Evolutionary conservation across 2,113 vertebrate genomes (phyloP).

Genomic region (Otus sunia): DNA sequence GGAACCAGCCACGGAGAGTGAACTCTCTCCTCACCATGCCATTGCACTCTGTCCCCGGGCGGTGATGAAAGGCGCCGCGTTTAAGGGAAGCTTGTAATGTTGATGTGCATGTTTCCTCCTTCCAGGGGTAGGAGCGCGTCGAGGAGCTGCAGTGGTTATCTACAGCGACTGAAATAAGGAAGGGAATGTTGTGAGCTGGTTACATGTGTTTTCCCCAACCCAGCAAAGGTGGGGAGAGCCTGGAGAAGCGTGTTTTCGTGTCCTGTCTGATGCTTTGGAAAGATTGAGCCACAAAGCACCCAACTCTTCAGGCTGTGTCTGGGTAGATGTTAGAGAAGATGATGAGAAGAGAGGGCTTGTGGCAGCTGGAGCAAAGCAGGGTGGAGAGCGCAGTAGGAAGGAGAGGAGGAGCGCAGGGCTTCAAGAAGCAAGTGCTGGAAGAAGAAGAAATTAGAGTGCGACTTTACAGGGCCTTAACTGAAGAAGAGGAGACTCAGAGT

Average conservation of each 20-base stretch:
- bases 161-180: not conserved
- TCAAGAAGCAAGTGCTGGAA: not conserved
- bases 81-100: not conserved
- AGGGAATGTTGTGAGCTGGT: not conserved
- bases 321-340: too few species aligned
- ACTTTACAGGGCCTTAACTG: not conserved
- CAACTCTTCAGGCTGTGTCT: not conserved
- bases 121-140: not conserved
- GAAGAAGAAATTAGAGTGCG: not conserved
- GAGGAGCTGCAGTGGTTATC: not conserved
- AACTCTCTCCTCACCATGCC: not conserved
- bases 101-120: not conserved
- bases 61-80: not conserved
- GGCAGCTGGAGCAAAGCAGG: not conserved
- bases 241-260: not conserved
- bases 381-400: too few species aligned
- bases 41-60: accelerated
- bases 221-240: not conserved
- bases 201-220: not conserved
- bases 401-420: not conserved
- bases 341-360: not conserved
- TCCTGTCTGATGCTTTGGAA: not conserved
- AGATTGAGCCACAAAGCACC: not conserved
- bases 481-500: not conserved
- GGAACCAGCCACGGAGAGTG: not conserved